Conservation (phyloP, 2,113 vertebrate genomes). For the Macquaria australasica region DNA sequence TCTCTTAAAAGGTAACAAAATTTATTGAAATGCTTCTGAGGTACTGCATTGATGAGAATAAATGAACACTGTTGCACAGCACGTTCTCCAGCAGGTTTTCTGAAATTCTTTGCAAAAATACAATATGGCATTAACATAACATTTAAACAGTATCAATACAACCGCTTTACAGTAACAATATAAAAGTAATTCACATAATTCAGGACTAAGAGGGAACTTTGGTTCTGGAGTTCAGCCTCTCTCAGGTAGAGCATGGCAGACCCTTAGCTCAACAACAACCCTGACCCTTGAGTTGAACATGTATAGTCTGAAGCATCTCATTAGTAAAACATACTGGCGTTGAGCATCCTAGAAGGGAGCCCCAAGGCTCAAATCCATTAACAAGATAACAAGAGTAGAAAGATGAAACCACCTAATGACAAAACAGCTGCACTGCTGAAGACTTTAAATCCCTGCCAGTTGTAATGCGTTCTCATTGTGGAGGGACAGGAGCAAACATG, state of each 20-base stretch:
- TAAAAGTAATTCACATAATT: conserved; percentile 43
- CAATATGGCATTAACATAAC: neutral
- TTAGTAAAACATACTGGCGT: neutral
- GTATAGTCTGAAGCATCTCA: neutral
- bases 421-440: neutral
- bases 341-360: neutral
- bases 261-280: neutral
- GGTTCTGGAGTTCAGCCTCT: neutral
- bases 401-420: neutral
- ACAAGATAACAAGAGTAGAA: neutral
- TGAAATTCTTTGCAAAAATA: neutral
- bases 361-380: neutral
- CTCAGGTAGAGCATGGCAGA: neutral
- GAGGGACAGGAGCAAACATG: neutral
- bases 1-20: neutral
- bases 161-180: neutral
- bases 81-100: conserved; percentile 1
- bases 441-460: neutral
- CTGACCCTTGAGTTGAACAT: conserved; percentile 2
- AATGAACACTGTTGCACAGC: conserved; percentile 12
- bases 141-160: neutral
- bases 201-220: neutral
- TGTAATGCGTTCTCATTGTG: neutral
- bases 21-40: conserved; percentile 54
- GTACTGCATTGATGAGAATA: neutral